These are phyloP conservation scores for Pristionchus pacificus DNA, from an alignment of 1,140 invertebrate species.

Conservation along the genomic window DNA sequence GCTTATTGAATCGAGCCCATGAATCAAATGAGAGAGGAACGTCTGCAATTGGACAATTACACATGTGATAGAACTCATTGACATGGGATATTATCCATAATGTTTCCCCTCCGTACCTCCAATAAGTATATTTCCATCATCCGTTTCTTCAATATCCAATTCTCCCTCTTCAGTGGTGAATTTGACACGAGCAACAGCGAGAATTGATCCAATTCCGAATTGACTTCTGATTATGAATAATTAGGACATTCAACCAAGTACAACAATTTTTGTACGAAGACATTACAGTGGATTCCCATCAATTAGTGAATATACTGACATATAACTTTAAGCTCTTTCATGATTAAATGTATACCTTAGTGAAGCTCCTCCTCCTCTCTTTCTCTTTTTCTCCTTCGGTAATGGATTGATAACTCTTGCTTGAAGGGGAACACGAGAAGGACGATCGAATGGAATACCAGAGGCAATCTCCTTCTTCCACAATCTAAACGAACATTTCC, in stretches of 20 bases:
- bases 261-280: no score
- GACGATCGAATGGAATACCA: neutral
- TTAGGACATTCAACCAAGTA: neutral
- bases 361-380: neutral
- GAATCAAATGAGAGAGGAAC: neutral
- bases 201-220: neutral
- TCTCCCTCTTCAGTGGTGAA: neutral
- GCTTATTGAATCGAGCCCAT: neutral
- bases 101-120: no score
- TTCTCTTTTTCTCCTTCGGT: neutral
- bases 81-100: neutral
- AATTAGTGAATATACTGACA: no score
- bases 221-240: neutral
- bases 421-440: neutral
- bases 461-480: neutral
- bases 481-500: neutral
- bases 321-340: no score
- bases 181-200: neutral
- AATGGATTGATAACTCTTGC: neutral
- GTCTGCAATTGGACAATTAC: neutral
- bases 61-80: neutral
- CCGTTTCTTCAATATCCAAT: neutral
- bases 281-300: no score
- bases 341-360: no score
- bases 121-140: neutral